Evolutionary conservation across 1,140 invertebrate species (phyloP), one percentile per base, ranked within the genome.

Genomic region (Camponotus floridanus): DNA sequence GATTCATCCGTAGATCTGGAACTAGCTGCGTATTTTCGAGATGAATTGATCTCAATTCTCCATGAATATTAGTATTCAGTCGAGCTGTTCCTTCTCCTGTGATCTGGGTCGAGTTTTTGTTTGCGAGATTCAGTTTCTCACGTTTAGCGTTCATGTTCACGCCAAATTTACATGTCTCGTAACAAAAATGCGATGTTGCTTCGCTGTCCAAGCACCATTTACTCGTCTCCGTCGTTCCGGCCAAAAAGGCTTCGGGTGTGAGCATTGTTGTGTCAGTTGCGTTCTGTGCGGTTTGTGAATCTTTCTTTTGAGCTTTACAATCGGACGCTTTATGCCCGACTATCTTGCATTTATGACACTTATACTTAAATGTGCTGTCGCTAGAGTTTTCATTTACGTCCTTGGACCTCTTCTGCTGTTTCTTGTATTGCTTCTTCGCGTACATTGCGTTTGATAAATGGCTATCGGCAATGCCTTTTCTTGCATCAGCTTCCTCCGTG

Each of bases 181-280:
- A 68, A 26, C 71, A 59, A 39, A 85, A 7, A 15, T 85, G 81
- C 4, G 61, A n/a, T 0, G 51, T 76, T 6, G 65, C 61, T 1
- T 76, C 76, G 45, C 76, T 86, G 4, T 86, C 76, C 26, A 86
- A 18, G 26, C 73, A 78, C 61, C 45, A 71, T 4, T 42, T 15
- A 9, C 57, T 2, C 4, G 39, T 61, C 26, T 5, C 13, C 8
- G 3, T 39, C 48, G 1, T 67, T 18, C 11, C 13, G 26, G 26
- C 26, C 26, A 64, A 11, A 5, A 33, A 64, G 2, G 48, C 36
- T 51, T 59, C n/a, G 0, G 45, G 21, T 6, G 21, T 61, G 8
- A 33, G 5, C 18, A 62, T 73, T 3, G 57, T 31, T 26, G 55
- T 45, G 1, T 64, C 26, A 1, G 15, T 15, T 39, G 21, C 15